phyloP scores from a whole-genome alignment of 2,113 vertebrate genomes.

The Cyphotilapia sp. region DNA sequence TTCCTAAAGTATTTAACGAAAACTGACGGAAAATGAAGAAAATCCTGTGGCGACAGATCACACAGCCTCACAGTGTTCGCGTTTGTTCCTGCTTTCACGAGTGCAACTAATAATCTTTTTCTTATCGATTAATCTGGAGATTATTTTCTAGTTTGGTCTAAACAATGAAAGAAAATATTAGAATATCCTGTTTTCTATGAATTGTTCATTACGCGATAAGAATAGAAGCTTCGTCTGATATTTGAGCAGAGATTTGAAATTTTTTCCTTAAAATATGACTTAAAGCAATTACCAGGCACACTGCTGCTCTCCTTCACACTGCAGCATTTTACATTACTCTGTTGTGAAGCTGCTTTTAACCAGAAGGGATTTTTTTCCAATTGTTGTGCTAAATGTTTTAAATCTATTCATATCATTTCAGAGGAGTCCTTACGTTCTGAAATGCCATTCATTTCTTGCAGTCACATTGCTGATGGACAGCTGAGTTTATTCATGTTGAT shows the following conservation, averaged over 20 bases:
- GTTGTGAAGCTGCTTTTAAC: not conserved
- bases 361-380: rapidly evolving
- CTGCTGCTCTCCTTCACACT: not conserved
- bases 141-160: not conserved
- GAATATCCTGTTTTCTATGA: not conserved
- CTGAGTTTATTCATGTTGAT: not conserved
- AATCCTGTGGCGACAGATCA: not conserved
- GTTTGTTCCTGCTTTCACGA: not conserved
- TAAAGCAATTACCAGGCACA: not conserved
- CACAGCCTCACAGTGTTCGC: not conserved
- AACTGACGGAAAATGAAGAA: not conserved
- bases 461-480: not conserved
- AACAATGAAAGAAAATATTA: not conserved
- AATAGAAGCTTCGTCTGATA: not conserved
- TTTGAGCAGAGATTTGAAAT: not conserved
- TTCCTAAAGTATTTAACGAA: not conserved
- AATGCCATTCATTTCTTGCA: not conserved
- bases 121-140: not conserved
- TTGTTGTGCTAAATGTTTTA: not conserved
- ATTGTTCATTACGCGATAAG: not conserved
- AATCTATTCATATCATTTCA: not conserved
- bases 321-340: not conserved
- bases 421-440: not conserved
- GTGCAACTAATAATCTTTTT: not conserved
- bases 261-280: not conserved